Conservation (phyloP, 1,140 invertebrate species). For the Adoxophyes honmai region DNA sequence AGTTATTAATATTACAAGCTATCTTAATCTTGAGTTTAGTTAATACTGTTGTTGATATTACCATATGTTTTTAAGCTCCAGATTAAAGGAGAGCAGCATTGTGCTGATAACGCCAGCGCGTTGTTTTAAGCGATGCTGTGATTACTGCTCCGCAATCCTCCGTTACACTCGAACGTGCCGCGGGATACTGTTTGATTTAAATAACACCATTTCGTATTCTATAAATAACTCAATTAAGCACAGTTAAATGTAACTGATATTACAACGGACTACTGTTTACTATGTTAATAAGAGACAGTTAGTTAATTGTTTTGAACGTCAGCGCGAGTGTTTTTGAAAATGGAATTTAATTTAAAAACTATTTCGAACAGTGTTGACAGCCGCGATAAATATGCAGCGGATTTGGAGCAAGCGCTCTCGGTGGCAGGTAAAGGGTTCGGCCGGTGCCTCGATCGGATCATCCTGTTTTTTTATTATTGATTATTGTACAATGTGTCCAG, state of each 20-base stretch:
- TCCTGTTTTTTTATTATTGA: conserved; percentile 1
- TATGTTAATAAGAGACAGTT: not conserved
- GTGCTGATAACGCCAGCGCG: not conserved
- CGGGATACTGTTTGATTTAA: too few species aligned
- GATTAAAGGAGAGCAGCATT: not conserved
- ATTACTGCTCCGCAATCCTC: not conserved
- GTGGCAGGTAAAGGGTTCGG: conserved; percentile 37
- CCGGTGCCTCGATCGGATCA: too few species aligned
- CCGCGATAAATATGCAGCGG: conserved; percentile 32
- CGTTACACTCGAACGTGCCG: not conserved
- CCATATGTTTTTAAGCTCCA: too few species aligned
- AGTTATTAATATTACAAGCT: too few species aligned
- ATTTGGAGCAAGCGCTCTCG: conserved; percentile 51
- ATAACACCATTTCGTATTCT: too few species aligned
- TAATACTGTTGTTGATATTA: too few species aligned
- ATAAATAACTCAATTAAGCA: too few species aligned
- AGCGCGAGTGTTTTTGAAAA: not conserved
- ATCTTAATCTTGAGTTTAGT: too few species aligned
- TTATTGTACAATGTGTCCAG: not conserved
- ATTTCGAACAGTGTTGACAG: conserved; percentile 36
- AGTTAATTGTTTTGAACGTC: not conserved
- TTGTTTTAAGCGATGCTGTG: not conserved
- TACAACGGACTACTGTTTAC: too few species aligned
- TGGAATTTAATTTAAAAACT: conserved; percentile 27
- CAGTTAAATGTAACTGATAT: too few species aligned